Base-by-base conservation (phyloP, 2,888 invertebrate species). In the Apantesis nais region DNA sequence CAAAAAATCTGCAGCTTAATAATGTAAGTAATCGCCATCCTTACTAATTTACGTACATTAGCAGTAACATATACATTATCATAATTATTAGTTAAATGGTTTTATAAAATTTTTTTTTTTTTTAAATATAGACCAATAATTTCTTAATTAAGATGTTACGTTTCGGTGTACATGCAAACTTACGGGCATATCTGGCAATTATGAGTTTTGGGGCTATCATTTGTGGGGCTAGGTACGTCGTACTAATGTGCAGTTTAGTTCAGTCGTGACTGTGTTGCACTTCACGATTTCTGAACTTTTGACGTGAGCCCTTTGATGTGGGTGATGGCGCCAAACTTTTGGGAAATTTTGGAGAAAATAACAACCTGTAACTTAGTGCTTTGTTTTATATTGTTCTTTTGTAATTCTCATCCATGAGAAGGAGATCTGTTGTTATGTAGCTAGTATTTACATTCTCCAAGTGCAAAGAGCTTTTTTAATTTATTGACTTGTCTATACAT, bases 121-220 rank as follows among this genome's bases (percentile, higher is more conserved):
- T 2, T 29, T 5, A 29, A 41, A 9, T 19, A 9, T 29, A 34
- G 12, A 64, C 2, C 7, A 2, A 5, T 11, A 14, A 12, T n/a
- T 25, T 44, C 16, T 34, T 39, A 37, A 62, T 58, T 41, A 55
- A 25, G 16, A 66, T 55, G 14, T 41, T 73, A 79, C 80, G 58
- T 8, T 31, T 62, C 88, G 84, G 88, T 91, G 86, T 87, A 69
- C 85, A 72, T 55, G 58, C 12, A 78, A 44, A 67, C 75, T 81
- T 66, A 5, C 29, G 12, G 29, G 66, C 71, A 84, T 79, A 76
- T 85, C 83, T 85, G 83, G 81, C 87, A 90, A 90, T 90, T 89
- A 89, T 85, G 85, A 85, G 80, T 85, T 86, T 85, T 83, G 85
- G 89, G 87, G 88, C 90, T 90, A 92, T 92, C 88, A 91, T 92